Conservation (phyloP, 2,888 invertebrate species). For the Amphipoea lucens region DNA sequence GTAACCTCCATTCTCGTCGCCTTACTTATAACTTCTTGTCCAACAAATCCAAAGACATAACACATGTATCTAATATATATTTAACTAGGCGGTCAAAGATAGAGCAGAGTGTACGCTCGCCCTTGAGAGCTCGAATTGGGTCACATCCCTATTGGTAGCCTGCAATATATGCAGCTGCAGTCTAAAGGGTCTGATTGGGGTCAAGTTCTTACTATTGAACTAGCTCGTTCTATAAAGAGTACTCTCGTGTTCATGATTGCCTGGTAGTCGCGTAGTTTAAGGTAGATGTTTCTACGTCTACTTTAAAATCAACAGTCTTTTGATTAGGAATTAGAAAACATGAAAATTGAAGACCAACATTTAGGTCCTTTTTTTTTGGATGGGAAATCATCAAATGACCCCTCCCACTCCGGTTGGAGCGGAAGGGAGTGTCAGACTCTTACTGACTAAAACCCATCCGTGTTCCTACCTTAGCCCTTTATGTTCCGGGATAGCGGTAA, state of each 20-base stretch:
- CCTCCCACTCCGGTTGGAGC: no score
- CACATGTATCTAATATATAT: neutral
- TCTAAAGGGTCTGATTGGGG: conserved; percentile 59
- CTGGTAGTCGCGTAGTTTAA: conserved; percentile 33
- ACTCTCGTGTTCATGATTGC: conserved; percentile 36
- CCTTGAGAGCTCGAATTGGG: conserved; percentile 72
- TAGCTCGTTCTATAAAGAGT: conserved; percentile 45
- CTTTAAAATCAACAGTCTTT: neutral
- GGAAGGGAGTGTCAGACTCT: no score
- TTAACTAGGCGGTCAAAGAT: conserved; percentile 33
- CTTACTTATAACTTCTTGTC: no score
- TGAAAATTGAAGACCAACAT: neutral
- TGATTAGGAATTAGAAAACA: neutral
- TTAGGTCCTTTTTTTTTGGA: neutral
- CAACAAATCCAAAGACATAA: neutral
- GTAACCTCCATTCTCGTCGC: neutral
- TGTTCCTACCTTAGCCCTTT: no score
- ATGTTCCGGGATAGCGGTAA: no score
- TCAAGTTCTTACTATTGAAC: conserved; percentile 65
- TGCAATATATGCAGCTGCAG: conserved; percentile 69
- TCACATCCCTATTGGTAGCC: conserved; percentile 75
- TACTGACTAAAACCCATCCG: no score
- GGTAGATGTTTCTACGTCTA: neutral
- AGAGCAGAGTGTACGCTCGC: conserved; percentile 55
- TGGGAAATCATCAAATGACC: no score